Evolutionary conservation across 2,888 invertebrate species (phyloP), one percentile per base, ranked within the genome.

Genomic region (Morinoia aosen): DNA sequence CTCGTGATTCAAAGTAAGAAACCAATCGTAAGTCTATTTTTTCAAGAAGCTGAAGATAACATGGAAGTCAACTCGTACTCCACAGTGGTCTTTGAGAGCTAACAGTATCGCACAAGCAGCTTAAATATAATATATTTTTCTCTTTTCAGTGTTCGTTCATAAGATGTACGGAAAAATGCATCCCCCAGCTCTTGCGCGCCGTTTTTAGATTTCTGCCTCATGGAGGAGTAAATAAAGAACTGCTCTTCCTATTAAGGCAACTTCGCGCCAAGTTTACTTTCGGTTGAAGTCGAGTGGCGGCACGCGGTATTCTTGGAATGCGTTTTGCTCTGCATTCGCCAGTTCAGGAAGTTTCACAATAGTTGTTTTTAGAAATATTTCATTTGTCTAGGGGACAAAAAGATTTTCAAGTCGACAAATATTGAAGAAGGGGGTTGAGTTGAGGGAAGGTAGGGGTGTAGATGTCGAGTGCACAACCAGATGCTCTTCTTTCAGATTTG

Each of bases 351-450:
- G 76, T 76, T 76, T 76, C 25, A 33, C 25, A 76, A 2, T 48
- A 76, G 33, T 76, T 76, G 25, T 16, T 76, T 33, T 33, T 76
- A 76, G 25, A 76, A 76, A 33, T 76, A 76, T 7, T 33, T 25
- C 25, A 76, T 76, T 76, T 76, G 76, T 76, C 76, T 76, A 25
- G 8, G 19, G 19, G 76, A 33, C 76, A 33, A 76, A 76, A 76
- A 76, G 25, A 76, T 76, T 76, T 33, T 76, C 76, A 76, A 76
- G 76, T 76, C 76, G 76, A 76, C 76, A 76, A 76, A 76, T 76
- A 76, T 76, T 33, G 76, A 19, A 33, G 61, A 61, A 61, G 25
- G 25, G 25, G 76, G 25, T 25, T 25, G 33, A 76, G 33, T 16
- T 10, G 76, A 25, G 76, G 25, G 76, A 33, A 76, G 76, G 76